Conservation (phyloP, 2,113 vertebrate genomes). For the Eretmochelys imbricata region DNA sequence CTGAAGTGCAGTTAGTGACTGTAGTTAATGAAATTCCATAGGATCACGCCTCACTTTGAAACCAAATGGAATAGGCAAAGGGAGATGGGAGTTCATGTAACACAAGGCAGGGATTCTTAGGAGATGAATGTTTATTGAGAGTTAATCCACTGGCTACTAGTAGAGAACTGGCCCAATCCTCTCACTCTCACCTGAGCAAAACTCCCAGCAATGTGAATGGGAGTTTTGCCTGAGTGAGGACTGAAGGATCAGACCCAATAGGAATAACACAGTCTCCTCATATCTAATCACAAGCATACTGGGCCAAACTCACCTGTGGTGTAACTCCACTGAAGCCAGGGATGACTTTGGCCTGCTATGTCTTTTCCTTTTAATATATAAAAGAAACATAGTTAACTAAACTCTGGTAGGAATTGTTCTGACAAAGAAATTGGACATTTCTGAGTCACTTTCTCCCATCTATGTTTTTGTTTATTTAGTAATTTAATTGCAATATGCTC, state of each 20-base stretch:
- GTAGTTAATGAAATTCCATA: not conserved
- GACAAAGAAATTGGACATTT: not conserved
- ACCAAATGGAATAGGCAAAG: not conserved
- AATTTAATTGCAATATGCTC: not conserved
- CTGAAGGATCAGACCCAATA: not conserved
- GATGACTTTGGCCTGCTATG: not conserved
- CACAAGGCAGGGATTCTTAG: not conserved
- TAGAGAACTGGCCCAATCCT: not conserved
- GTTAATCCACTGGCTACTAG: not conserved
- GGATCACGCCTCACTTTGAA: slow-evolving; percentile 12
- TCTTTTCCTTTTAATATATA: not conserved
- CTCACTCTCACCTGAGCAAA: not conserved
- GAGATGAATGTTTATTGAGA: not conserved
- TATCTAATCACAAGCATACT: not conserved
- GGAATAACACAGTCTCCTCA: not conserved
- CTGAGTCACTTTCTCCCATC: not conserved
- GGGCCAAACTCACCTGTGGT: not conserved
- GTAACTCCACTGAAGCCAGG: not conserved
- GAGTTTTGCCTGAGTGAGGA: not conserved
- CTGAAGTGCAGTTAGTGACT: not conserved
- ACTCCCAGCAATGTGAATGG: not conserved
- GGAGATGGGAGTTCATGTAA: not conserved
- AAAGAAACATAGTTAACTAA: not conserved
- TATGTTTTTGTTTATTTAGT: not conserved
- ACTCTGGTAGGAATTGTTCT: not conserved